Evolutionary conservation across 2,888 invertebrate genomes (phyloP), one percentile per base, ranked within the genome.

Genomic region (Drosophila demipolita): DNA sequence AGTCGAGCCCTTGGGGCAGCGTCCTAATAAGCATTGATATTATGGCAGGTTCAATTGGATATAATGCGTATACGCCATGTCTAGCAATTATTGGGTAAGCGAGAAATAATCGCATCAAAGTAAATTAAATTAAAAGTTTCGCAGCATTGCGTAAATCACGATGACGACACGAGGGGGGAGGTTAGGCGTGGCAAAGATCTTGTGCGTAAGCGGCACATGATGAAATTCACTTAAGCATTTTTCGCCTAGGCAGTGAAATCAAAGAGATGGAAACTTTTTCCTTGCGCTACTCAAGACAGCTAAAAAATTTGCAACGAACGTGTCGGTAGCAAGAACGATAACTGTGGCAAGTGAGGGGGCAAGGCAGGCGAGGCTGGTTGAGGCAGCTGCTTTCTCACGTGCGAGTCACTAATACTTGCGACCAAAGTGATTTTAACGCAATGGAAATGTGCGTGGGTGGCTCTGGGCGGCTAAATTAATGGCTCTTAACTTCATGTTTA

Each of bases 401-500:
- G 66, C 67, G 50, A 60, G 55, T 63, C 78, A 79, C 87, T 80
- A 88, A 84, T 80, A 77, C 81, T 12, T 72, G 62, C 53, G 60
- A 72, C 70, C 76, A 75, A 83, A 87, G 83, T 87, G 84, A 89
- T 87, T 87, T 89, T 77, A 87, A 82, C 79, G 82, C 87, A 85
- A 82, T 87, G 89, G 83, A 80, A 88, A 87, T 80, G 75, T 32
- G 64, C 26, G 45, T 32, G 33, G 36, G 35, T n/a, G 12, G 36
- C 23, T 1, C 8, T 35, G 70, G 74, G 75, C 63, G 66, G 83
- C 67, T 84, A 87, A 87, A 89, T 88, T 87, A 89, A 88, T 88
- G 85, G 83, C 83, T 82, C 85, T 87, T 80, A 87, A 83, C 83
- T 88, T 80, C 82, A 80, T 88, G 89, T 89, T 88, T 88, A 88